Base-by-base conservation (phyloP, 2,113 vertebrate genomes). In the Butorides virescens region DNA sequence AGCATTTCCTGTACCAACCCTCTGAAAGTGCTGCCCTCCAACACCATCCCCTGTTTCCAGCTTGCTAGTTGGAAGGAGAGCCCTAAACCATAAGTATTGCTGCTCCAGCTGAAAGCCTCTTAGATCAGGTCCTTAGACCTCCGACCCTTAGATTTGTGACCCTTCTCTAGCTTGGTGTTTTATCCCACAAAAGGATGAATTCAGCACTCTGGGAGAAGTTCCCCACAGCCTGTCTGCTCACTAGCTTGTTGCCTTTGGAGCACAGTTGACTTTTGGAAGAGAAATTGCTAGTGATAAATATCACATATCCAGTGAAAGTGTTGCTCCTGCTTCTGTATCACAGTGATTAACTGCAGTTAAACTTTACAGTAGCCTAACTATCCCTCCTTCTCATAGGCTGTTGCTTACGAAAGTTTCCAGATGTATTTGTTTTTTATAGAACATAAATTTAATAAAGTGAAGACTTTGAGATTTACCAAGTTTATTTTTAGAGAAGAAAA, bases 401-500 rank as follows among this genome's bases (percentile, higher is more conserved):
- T 88, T 94, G 74, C 73, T 44, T 93, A 79, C 34, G 21, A 75
- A 96, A 59, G 29, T 88, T 93, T 92, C 42, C 81, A 89, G 42
- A 63, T 84, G 13, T 32, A 62, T 68, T 61, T 86, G 1, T 0
- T 1, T 49, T 88, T 79, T 39, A 76, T 47, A 59, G 29, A 75
- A 82, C 16, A 46, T 29, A 77, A 77, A 53, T 78, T 74, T 93
- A 92, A 50, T 91, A 58, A 76, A 92, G 44, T 72, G 53, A 89
- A 88, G 70, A 86, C 62, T 73, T 80, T 76, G 79, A 74, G 62
- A 72, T 68, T 88, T 72, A 86, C n/a, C 13, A 49, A 59, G 56
- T 68, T 75, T 95, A 85, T 90, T 96, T 96, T 86, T 92, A 72
- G 81, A 76, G 53, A 88, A 83, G 58, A 93, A 95, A 87, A 50